A percentile compares a stretch with the other conserved stretches of the same genome.
Evolutionary conservation across 1,140 invertebrate species (phyloP).

Genomic region (Halictus rubicundus): DNA sequence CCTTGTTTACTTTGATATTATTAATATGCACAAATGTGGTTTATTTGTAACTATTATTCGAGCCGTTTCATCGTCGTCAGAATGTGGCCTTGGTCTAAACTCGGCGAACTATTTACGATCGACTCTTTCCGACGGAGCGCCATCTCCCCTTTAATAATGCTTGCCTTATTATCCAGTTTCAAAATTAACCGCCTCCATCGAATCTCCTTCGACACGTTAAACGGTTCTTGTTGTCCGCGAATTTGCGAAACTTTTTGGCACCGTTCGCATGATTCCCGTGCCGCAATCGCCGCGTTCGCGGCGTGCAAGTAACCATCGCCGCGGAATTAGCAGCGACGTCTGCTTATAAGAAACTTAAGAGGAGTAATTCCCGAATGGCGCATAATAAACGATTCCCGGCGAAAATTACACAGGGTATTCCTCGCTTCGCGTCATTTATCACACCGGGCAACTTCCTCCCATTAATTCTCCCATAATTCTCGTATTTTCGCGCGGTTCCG

Average conservation of each 20-base stretch:
- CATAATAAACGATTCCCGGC: constrained; percentile 16
- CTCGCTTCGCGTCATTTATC: constrained; percentile 15
- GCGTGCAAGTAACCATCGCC: background rate
- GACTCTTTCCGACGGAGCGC: too few relatives aligned
- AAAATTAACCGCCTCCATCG: too few relatives aligned
- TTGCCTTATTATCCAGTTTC: too few relatives aligned
- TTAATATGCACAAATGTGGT: too few relatives aligned
- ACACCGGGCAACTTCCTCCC: background rate
- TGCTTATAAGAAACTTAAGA: background rate
- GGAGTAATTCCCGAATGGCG: background rate
- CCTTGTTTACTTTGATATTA: too few relatives aligned
- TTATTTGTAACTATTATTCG: too few relatives aligned
- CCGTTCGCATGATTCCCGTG: background rate
- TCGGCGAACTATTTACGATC: too few relatives aligned
- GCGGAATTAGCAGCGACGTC: background rate
- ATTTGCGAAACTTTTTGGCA: background rate
- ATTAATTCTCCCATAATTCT: constrained; percentile 33
- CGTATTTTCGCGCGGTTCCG: background rate
- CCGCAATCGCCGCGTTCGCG: background rate
- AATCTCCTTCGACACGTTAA: background rate
- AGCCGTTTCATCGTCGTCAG: too few relatives aligned
- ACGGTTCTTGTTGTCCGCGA: background rate
- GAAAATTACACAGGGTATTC: constrained; percentile 14
- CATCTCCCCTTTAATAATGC: too few relatives aligned
- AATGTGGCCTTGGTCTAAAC: too few relatives aligned